These are phyloP conservation scores for Euplexia lucipara DNA, from an alignment of 2,888 invertebrate genomes.

Conservation along the genomic window DNA sequence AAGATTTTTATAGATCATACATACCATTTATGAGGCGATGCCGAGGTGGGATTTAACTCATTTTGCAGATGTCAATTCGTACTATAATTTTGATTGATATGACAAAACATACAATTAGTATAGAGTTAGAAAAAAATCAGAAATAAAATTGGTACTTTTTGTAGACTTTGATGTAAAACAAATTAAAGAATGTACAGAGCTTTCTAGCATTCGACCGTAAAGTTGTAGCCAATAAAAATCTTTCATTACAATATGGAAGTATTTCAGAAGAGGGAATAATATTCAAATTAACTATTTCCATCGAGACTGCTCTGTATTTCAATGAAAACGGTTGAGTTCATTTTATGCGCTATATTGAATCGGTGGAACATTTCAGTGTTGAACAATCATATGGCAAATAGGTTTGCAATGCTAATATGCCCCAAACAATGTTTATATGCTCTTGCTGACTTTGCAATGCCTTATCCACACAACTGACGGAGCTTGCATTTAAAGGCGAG, in stretches of 20 bases:
- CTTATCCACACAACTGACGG: constrained; percentile 8
- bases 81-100: no score
- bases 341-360: constrained; percentile 46
- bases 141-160: no score
- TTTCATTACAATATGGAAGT: constrained; percentile 1
- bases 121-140: no score
- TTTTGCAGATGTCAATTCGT: no score
- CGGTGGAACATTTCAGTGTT: constrained; percentile 33
- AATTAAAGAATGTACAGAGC: no score
- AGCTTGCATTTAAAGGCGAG: constrained; percentile 19
- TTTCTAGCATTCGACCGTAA: neutral
- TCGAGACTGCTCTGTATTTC: constrained; percentile 30
- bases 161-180: no score
- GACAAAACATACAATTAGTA: no score
- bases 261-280: constrained; percentile 19
- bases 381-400: constrained; percentile 47
- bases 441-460: constrained; percentile 33
- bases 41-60: no score
- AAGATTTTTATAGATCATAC: no score
- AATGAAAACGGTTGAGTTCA: constrained; percentile 42
- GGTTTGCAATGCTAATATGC: constrained; percentile 54
- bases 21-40: no score
- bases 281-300: constrained; percentile 46
- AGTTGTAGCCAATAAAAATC: constrained; percentile 10
- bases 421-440: constrained; percentile 25